Percentiles rank a stretch among this genome's conserved stretches.
These are phyloP conservation scores for Geococcyx californianus DNA, from an alignment of 2,113 vertebrate genomes.

Conservation along the genomic window DNA sequence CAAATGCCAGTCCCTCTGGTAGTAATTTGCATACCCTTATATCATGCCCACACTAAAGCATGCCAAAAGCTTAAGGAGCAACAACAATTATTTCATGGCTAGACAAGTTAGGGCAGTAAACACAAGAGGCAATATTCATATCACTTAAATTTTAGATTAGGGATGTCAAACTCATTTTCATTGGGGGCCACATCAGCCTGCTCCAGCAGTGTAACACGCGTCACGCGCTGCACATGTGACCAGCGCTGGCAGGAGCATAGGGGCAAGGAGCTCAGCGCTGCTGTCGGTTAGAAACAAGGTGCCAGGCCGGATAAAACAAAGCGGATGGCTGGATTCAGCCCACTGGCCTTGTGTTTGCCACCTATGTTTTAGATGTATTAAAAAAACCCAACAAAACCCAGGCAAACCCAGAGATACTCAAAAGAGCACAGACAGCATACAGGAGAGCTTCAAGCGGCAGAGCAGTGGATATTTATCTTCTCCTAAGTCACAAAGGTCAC, in stretches of 20 bases:
- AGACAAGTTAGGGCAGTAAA: background rate
- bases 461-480: background rate
- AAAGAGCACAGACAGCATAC: background rate
- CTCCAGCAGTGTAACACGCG: too few species aligned
- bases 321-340: too few species aligned
- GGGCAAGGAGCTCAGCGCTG: too few species aligned
- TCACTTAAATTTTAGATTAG: background rate
- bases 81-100: background rate
- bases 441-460: background rate
- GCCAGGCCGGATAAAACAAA: too few species aligned
- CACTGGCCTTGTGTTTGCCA: too few species aligned
- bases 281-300: too few species aligned
- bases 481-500: background rate
- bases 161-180: too few species aligned
- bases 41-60: background rate
- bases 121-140: background rate
- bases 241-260: too few species aligned
- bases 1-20: background rate
- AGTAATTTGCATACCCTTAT: background rate
- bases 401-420: background rate
- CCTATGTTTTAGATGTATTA: background rate
- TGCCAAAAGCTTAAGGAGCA: background rate
- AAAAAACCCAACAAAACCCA: accelerated
- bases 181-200: too few species aligned
- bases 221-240: too few species aligned